phyloP scores from a whole-genome alignment of 2,113 vertebrate genomes.

The Emydura subglobosa region DNA sequence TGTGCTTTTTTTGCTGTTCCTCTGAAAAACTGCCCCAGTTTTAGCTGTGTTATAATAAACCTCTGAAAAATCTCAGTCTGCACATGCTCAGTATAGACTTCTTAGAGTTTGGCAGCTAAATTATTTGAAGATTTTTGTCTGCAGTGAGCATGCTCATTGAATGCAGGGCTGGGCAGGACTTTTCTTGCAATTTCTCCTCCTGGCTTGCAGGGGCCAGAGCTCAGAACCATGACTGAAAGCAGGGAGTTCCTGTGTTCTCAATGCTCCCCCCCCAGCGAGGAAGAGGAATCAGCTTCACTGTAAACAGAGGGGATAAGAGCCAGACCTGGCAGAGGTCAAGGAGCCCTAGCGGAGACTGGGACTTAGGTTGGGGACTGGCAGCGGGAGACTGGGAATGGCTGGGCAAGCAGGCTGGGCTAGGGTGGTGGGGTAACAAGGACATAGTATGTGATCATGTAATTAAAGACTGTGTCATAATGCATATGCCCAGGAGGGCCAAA shows the following conservation, averaged over 20 bases:
- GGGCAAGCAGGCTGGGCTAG: too few species aligned
- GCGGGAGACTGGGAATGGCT: too few species aligned
- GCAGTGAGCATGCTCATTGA: background rate
- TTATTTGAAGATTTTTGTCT: background rate
- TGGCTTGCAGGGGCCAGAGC: background rate
- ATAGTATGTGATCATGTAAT: background rate
- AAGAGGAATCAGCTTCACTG: background rate
- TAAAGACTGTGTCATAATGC: background rate
- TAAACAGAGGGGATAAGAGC: background rate
- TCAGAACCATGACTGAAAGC: background rate
- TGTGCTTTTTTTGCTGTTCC: background rate
- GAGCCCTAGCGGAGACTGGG: too few species aligned
- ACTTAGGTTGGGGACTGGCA: background rate
- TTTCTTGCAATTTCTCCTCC: background rate
- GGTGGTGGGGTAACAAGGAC: too few species aligned
- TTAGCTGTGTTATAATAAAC: too few species aligned
- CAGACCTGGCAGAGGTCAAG: too few species aligned
- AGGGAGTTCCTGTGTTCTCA: background rate
- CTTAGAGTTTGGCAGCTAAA: background rate
- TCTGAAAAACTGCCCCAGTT: background rate
- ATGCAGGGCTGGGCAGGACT: background rate
- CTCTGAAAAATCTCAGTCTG: too few species aligned
- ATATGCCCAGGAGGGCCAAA: background rate
- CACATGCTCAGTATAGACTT: too few species aligned
- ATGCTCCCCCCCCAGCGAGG: background rate